Percentiles rank a stretch among this genome's conserved stretches.
Conservation (phyloP, 2,113 vertebrate genomes). For the Pycnonotus jocosus region DNA sequence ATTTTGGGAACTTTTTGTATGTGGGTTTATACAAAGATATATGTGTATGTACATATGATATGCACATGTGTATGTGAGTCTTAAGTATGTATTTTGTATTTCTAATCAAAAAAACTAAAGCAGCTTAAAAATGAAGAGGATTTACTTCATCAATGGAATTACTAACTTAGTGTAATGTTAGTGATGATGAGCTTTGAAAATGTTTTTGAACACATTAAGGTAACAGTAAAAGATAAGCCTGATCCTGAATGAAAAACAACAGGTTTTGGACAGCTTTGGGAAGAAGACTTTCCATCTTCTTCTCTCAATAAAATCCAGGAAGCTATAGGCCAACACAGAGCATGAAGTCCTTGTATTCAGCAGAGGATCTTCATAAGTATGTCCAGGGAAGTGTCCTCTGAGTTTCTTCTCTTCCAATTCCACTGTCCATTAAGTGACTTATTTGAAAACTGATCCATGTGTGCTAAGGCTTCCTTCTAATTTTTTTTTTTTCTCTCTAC, state of each 20-base stretch:
- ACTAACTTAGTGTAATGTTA: not conserved
- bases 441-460: not conserved
- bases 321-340: not conserved
- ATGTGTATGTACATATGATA: fast-evolving
- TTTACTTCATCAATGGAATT: not conserved
- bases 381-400: not conserved
- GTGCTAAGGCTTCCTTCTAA: not conserved
- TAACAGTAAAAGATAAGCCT: not conserved
- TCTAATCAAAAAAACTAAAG: not conserved
- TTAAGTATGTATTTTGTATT: not conserved
- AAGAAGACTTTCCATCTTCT: not conserved
- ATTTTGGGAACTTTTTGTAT: not conserved
- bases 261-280: not conserved
- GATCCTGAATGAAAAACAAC: not conserved
- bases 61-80: not conserved
- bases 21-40: not conserved
- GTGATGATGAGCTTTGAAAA: not conserved
- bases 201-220: not conserved
- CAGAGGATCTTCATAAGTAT: not conserved
- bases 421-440: not conserved
- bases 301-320: not conserved
- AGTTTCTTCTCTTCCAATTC: not conserved
- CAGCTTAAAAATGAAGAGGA: not conserved
- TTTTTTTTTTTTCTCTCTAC: not conserved
- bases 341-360: not conserved